Conservation (phyloP, 1,140 invertebrate genomes). For the Lepidurus apus region DNA sequence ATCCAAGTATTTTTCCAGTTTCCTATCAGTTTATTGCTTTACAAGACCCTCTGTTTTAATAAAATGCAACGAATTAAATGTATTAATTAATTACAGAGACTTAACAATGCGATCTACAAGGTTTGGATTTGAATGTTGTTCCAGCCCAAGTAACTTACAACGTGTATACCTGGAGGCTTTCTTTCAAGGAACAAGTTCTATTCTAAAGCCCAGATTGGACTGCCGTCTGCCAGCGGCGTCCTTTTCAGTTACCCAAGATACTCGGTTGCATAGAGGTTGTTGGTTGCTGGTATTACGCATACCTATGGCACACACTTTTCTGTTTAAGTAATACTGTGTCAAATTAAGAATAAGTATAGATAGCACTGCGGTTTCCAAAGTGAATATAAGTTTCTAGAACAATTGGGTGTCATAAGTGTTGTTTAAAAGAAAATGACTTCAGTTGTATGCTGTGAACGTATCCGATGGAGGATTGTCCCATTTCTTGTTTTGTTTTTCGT, state of each 20-base stretch:
- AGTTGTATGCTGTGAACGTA: not conserved
- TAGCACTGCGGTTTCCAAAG: no score
- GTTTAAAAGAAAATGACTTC: not conserved
- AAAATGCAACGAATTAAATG: no score
- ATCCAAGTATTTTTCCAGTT: no score
- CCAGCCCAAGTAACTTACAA: not conserved
- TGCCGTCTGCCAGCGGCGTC: not conserved
- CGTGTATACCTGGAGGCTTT: not conserved
- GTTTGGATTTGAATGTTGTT: not conserved
- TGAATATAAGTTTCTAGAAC: no score
- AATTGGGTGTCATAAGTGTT: not conserved
- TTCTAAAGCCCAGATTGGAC: not conserved
- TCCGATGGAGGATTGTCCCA: slow-evolving; percentile 32
- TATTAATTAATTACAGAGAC: no score
- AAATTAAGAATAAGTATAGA: no score
- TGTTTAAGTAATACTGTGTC: no score
- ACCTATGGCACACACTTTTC: not conserved
- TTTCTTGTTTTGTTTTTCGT: slow-evolving; percentile 33
- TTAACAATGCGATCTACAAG: no score
- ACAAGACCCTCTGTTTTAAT: no score
- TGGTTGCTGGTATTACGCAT: not conserved
- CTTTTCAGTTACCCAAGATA: not conserved
- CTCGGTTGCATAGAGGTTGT: not conserved
- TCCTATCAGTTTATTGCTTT: no score
- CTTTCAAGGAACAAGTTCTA: not conserved